phyloP scores from a whole-genome alignment of 2,888 invertebrate genomes.

The Sycophila texana region DNA sequence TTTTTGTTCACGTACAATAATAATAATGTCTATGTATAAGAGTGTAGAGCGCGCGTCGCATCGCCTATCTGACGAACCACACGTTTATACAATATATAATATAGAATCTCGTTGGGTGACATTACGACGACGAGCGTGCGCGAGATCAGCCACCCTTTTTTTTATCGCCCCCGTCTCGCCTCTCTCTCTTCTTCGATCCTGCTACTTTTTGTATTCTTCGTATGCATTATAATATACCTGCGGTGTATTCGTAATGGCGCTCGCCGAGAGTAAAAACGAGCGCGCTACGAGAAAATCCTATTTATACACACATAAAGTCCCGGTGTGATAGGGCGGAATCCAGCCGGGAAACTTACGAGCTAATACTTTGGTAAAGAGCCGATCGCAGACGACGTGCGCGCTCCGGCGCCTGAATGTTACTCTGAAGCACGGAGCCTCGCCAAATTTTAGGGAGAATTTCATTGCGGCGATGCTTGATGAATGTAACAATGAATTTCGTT shows the following conservation, averaged over 20 bases:
- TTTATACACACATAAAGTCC: slow-evolving; percentile 41
- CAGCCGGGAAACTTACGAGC: slow-evolving; percentile 64
- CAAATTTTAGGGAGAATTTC: too few species aligned
- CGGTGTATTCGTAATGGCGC: not conserved
- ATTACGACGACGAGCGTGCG: slow-evolving; percentile 51
- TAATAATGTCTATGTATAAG: slow-evolving; percentile 33
- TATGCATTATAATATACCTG: slow-evolving; percentile 10
- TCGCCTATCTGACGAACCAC: slow-evolving; percentile 7
- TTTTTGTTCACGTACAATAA: slow-evolving; percentile 17
- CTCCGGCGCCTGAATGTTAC: not conserved
- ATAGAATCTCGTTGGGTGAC: slow-evolving; percentile 49
- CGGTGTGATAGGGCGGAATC: slow-evolving; percentile 9
- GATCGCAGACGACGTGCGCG: slow-evolving; percentile 57
- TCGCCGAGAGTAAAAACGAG: slow-evolving; percentile 6
- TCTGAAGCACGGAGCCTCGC: too few species aligned
- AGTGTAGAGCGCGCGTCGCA: slow-evolving; percentile 35
- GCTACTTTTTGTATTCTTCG: not conserved
- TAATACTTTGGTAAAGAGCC: slow-evolving; percentile 71
- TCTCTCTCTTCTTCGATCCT: not conserved
- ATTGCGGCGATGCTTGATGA: too few species aligned
- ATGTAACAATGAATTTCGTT: too few species aligned
- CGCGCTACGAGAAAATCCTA: slow-evolving; percentile 28
- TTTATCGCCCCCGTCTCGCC: not conserved
- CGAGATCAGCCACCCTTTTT: not conserved
- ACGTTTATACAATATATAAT: slow-evolving; percentile 45